Conservation (phyloP, 2,888 invertebrate species). For the Metellina segmentata region DNA sequence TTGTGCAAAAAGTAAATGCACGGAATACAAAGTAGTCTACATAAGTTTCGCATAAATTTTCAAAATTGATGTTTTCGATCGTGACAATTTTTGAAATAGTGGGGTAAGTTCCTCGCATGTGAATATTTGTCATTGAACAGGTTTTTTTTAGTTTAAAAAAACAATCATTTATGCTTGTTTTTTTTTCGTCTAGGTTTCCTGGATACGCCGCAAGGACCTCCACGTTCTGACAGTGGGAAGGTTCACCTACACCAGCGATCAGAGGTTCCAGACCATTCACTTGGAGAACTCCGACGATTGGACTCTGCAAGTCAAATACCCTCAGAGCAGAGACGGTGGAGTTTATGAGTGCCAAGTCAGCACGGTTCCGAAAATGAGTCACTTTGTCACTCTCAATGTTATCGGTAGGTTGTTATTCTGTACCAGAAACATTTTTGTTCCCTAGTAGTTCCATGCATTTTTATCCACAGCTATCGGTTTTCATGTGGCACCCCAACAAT, state of each 20-base stretch:
- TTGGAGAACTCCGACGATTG: constrained; percentile 94
- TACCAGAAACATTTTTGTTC: too few species aligned
- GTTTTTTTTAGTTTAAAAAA: background rate
- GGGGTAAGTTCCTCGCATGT: too few species aligned
- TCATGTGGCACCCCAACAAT: too few species aligned
- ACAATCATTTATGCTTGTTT: background rate
- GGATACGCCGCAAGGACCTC: constrained; percentile 95
- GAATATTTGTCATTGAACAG: too few species aligned
- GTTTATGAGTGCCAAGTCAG: constrained; percentile 92
- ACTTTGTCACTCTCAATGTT: constrained; percentile 79
- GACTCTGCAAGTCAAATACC: constrained; percentile 96
- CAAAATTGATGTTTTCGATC: too few species aligned
- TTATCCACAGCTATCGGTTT: too few species aligned
- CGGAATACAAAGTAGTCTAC: too few species aligned
- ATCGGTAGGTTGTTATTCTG: constrained; percentile 78
- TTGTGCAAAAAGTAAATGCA: too few species aligned
- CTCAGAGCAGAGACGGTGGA: constrained; percentile 95
- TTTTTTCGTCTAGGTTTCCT: constrained; percentile 87
- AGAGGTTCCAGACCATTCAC: constrained; percentile 86
- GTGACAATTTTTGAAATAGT: too few species aligned
- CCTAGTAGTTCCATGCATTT: too few species aligned
- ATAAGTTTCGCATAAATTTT: too few species aligned
- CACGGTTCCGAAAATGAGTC: constrained; percentile 79
- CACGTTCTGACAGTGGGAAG: constrained; percentile 95
- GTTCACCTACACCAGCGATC: constrained; percentile 95